Conservation (phyloP, 1,140 invertebrate genomes). For the Cotesia glomerata region DNA sequence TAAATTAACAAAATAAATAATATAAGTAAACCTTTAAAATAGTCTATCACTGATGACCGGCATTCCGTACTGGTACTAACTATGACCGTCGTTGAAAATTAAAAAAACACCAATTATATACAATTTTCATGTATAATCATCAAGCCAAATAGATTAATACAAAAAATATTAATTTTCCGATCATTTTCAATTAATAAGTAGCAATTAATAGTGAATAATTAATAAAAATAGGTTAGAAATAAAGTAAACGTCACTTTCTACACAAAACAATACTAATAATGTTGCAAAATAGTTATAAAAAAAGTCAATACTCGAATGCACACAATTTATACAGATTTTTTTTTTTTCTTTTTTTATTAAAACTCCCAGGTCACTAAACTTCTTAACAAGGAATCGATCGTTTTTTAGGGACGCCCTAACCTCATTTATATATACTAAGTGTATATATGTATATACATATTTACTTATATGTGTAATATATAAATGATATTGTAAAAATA, state of each 20-base stretch:
- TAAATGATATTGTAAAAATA: neutral
- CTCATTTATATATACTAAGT: slow-evolving; percentile 16
- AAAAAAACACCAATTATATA: too few relatives aligned
- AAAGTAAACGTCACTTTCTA: neutral
- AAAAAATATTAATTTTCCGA: too few relatives aligned
- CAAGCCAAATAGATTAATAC: too few relatives aligned
- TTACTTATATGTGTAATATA: too few relatives aligned
- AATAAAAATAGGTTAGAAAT: neutral
- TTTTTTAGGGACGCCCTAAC: slow-evolving; percentile 20
- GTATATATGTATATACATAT: too few relatives aligned
- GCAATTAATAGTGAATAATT: neutral
- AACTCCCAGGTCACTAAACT: slow-evolving; percentile 1
- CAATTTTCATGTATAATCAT: too few relatives aligned
- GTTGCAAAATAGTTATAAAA: neutral
- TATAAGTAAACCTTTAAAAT: too few relatives aligned
- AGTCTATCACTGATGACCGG: too few relatives aligned
- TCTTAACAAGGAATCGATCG: slow-evolving; percentile 26
- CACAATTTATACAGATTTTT: neutral
- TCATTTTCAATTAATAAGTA: too few relatives aligned
- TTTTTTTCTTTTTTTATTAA: neutral
- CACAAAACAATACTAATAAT: neutral
- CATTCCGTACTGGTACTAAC: too few relatives aligned
- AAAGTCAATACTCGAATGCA: neutral
- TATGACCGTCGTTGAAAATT: too few relatives aligned
- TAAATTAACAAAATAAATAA: too few relatives aligned